Evolutionary conservation across 2,888 invertebrate species (phyloP), one percentile per base, ranked within the genome.

Genomic region (Ligdia adustata): DNA sequence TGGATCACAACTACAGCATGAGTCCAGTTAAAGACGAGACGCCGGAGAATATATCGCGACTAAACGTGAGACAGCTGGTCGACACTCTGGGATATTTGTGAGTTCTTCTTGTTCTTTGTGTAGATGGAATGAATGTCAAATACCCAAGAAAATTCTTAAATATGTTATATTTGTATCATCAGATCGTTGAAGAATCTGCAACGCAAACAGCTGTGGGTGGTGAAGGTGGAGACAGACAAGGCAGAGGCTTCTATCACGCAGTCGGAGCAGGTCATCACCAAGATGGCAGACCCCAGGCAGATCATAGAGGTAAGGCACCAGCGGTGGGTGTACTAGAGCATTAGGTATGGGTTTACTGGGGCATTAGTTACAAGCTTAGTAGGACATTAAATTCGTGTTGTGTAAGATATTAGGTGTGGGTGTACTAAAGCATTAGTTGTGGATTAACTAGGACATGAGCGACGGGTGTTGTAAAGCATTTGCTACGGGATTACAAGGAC

Each of bases 191-290:
- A 88, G 69, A 90, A 88, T 38, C 70, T 90, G 1, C 88, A 89
- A 26, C 76, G 86, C 13, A 90, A 90, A 43, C 89, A 90, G 56
- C 64, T 90, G 44, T 90, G 89, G 89, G 88, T 90, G 9, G 89
- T 87, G 3, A 85, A 85, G 32, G 89, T 90, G 18, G 89, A 90
- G 37, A 83, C 86, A 0, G 89, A 88, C 39, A 84, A 85, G 46
- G 79, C 81, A 0, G 89, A 90, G 20, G 89, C 89, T 0, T 87
- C 87, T 47, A 85, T 90, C 66, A 87, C 85, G 0, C 88, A 88
- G 57, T 83, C 89, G 0, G 89, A 90, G 41, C 89, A 90, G 57
- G 88, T 89, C 60, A 90, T 90, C 67, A 79, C 89, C 52, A 90
- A 90, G 66, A 84, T 90, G 86, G 67, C 79, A 0, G 84, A 87